These are phyloP conservation scores for Parthenolecanium corni DNA, from an alignment of 2,888 invertebrate genomes.

Conservation along the genomic window DNA sequence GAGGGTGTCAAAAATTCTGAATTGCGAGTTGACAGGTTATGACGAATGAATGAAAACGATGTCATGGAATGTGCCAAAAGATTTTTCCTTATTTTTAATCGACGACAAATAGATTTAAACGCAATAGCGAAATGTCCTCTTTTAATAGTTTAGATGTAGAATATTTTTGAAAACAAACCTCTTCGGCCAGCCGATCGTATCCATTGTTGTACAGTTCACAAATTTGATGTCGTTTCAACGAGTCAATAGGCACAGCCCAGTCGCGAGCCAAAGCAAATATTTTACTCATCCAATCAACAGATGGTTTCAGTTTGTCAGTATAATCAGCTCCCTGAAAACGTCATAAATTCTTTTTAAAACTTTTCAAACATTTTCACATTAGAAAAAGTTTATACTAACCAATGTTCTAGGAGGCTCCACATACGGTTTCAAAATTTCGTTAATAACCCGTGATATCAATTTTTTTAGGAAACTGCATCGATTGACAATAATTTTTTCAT, in stretches of 20 bases:
- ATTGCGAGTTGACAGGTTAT: too few species aligned
- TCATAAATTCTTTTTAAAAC: neutral
- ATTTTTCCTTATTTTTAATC: too few species aligned
- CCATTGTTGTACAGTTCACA: slow-evolving; percentile 49
- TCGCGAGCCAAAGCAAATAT: slow-evolving; percentile 57
- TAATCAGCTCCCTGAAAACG: slow-evolving; percentile 18
- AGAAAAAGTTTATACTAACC: slow-evolving; percentile 1
- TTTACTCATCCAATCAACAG: slow-evolving; percentile 57
- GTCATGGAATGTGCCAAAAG: too few species aligned
- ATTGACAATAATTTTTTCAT: slow-evolving; percentile 22
- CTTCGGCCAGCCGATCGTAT: slow-evolving; percentile 49
- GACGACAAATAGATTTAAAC: too few species aligned
- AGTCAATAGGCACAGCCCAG: slow-evolving; percentile 65
- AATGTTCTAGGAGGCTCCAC: slow-evolving; percentile 14
- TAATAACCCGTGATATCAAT: slow-evolving; percentile 15
- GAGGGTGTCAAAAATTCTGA: too few species aligned
- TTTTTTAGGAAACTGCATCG: slow-evolving; percentile 20
- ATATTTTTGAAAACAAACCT: slow-evolving; percentile 42
- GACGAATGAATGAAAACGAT: too few species aligned
- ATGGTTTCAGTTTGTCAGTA: slow-evolving; percentile 31
- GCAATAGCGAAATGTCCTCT: too few species aligned
- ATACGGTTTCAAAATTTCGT: slow-evolving; percentile 24
- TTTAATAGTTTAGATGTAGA: too few species aligned
- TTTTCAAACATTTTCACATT: too few species aligned
- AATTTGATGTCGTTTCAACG: slow-evolving; percentile 65